Evolutionary conservation across 2,888 invertebrate genomes (phyloP), one percentile per base, ranked within the genome.

Genomic region (Chrysolina americana): DNA sequence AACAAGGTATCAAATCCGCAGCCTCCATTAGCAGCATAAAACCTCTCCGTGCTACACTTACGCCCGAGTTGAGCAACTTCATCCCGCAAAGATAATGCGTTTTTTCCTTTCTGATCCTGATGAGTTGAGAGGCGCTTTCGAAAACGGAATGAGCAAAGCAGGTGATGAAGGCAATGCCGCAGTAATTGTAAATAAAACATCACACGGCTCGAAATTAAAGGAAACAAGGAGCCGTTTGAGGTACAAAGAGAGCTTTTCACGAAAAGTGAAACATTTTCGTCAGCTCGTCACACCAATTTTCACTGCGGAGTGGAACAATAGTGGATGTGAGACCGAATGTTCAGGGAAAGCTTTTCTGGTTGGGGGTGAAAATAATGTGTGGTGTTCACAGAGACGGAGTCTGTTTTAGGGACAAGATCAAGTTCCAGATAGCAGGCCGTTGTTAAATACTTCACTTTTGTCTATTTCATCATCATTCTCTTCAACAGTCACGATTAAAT

Each of bases 141-240:
- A 21, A 53, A 53, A 19, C 17, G 53, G 15, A 48, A 48, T 17
- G 48, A 48, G 17, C 21, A 53, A 53, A 21, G 53, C 21, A 53
- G 53, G 53, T 53, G 53, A 53, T 53, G 53, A 19, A 53, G 53
- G 53, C 19, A 53, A 53, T 53, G 13, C 53, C 53, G 53, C 53
- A 11, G 53, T 53, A 53, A 19, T 53, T 53, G 21, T 21, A 19
- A 53, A 53, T 53, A 53, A 21, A 53, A 21, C 21, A 53, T 21
- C 21, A 21, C 11, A 23, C 21, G 19, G 21, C 13, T 53, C 11
- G 1, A 53, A 53, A 53, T 53, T 53, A 23, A 53, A 53, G 53
- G 21, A 53, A 19, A 21, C 53, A 53, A 50, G 19, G 21, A 15
- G 13, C 19, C 53, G 53, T 53, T 53, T 53, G 53, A 19, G 13